Base-by-base conservation (phyloP, 2,113 vertebrate species). In the Fregetta grallaria region DNA sequence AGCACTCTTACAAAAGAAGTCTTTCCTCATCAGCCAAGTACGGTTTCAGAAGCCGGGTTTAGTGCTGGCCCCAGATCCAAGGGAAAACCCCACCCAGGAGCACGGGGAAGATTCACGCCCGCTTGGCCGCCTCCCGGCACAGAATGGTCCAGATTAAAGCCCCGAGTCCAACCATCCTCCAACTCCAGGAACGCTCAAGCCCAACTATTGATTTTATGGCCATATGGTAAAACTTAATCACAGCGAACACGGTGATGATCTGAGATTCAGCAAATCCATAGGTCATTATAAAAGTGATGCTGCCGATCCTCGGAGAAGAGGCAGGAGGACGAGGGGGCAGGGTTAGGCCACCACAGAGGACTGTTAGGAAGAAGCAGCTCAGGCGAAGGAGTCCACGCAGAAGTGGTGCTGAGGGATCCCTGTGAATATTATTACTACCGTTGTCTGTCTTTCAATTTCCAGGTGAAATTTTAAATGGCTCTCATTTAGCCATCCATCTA, bases 301-400 rank as follows among this genome's bases (percentile, higher is more conserved):
- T 81, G 70, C 50, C 1, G 9, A 23, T 23, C 27, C 70, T n/a
- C 6, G 4, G 66, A 77, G 72, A 65, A 50, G 53, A 80, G 49
- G 63, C 34, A 36, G 77, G 15, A 86, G 42, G 22, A 34, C 0
- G 0, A 88, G 62, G 15, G 44, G 62, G 47, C 27, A 71, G 9
- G 7, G 16, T 17, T 7, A 59, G 34, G 27, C 32, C 21, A 10
- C 32, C 5, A 1, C n/a, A 67, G 17, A 86, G 22, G 40, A 15
- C 44, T 25, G 15, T 13, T 4, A 30, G n/a, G 40, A 61, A 70
- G 36, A 11, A 83, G 82, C 58, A 88, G 68, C 53, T 94, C 63
- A 68, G 2, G 7, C 0, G 0, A 62, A 67, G 58, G 8, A 68
- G 18, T 29, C 66, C 38, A 22, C 0, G 0, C 15, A 68, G 40